These are phyloP conservation scores for Gallinago paraguaiae DNA, from an alignment of 2,113 vertebrate genomes.

Conservation along the genomic window DNA sequence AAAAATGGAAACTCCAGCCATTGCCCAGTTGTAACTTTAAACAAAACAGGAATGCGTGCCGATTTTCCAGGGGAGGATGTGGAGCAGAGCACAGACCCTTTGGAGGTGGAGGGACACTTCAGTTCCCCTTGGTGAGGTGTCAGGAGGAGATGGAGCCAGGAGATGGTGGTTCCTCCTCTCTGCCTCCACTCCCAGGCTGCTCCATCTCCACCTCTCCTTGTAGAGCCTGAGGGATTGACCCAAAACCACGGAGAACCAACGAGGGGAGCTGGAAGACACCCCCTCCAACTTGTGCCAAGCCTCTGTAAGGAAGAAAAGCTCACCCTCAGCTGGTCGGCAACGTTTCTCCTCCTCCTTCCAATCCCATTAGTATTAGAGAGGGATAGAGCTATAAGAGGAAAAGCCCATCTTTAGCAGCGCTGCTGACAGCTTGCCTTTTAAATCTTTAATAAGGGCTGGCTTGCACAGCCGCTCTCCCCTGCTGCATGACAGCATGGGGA, in stretches of 20 bases:
- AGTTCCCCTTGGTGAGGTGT: background rate
- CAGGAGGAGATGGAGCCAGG: background rate
- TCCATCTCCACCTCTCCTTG: background rate
- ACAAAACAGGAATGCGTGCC: background rate
- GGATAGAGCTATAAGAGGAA: slow-evolving; percentile 64
- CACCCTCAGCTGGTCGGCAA: background rate
- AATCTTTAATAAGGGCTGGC: slow-evolving; percentile 39
- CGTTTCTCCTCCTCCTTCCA: background rate
- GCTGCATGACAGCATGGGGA: background rate
- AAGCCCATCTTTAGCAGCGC: slow-evolving; percentile 17
- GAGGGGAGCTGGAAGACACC: background rate
- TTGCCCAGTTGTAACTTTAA: background rate
- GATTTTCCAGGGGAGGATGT: accelerated
- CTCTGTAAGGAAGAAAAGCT: background rate
- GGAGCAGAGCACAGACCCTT: background rate
- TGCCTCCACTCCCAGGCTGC: background rate
- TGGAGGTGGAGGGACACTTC: no score
- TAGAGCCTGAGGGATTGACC: background rate
- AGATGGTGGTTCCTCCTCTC: background rate
- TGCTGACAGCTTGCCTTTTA: slow-evolving; percentile 48
- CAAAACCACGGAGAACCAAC: background rate
- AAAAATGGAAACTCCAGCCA: background rate
- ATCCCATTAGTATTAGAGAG: slow-evolving; percentile 64
- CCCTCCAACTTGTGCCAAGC: background rate
- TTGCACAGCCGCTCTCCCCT: background rate